Conservation (phyloP, 2,113 vertebrate species). For the Archilochus colubris region DNA sequence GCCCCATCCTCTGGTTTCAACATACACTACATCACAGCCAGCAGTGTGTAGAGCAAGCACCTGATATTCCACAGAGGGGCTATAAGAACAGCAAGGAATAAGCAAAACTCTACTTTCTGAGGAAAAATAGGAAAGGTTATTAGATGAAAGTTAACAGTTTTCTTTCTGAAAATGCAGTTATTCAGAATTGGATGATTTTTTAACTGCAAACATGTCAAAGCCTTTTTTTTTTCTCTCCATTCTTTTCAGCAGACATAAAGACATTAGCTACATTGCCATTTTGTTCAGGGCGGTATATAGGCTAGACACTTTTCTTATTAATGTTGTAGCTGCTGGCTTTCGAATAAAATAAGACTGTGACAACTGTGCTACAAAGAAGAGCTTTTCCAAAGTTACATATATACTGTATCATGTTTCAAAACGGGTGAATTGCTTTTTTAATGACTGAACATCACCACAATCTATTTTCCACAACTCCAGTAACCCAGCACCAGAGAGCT, state of each 20-base stretch:
- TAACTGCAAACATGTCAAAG: neutral
- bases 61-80: neutral
- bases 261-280: neutral
- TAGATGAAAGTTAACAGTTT: neutral
- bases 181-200: neutral
- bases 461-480: neutral
- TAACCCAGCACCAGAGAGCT: neutral
- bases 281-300: neutral
- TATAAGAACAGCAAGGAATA: neutral
- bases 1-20: neutral
- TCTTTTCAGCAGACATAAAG: neutral
- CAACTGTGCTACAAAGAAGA: neutral
- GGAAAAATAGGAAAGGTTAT: neutral
- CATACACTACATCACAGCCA: neutral
- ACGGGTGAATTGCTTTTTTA: accelerated
- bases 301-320: neutral
- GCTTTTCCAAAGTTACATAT: neutral
- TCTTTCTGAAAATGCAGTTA: neutral
- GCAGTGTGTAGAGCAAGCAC: neutral
- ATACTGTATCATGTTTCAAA: neutral
- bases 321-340: neutral
- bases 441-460: neutral
- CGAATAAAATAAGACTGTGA: neutral
- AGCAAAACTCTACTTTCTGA: neutral
- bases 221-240: neutral